Percentiles rank a stretch among this genome's conserved stretches.
phyloP scores from a whole-genome alignment of 2,797 vertebrate species.

The Phrynocephalus guinanensis region DNA sequence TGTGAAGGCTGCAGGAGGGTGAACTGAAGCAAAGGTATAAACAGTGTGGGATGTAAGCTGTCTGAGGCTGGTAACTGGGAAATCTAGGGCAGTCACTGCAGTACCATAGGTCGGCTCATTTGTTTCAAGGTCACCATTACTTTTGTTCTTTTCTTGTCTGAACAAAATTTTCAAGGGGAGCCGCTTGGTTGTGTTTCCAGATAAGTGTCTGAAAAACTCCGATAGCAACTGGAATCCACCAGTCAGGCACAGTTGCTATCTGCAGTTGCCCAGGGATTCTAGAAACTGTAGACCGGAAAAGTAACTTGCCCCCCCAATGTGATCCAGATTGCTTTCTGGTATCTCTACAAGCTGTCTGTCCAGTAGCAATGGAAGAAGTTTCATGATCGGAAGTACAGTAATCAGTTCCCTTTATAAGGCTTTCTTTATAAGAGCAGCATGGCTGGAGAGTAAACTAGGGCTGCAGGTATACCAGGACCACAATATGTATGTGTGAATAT shows the following conservation, averaged over 20 bases:
- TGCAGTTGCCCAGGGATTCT: too few relatives aligned
- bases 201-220: too few relatives aligned
- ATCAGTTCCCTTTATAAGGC: background rate
- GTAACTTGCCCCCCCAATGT: too few relatives aligned
- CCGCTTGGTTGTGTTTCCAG: background rate
- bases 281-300: too few relatives aligned
- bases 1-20: background rate
- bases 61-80: background rate
- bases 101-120: background rate
- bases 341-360: background rate
- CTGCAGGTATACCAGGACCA: too few relatives aligned
- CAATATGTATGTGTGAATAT: too few relatives aligned
- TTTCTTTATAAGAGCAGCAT: too few relatives aligned
- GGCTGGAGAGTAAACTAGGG: too few relatives aligned
- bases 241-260: too few relatives aligned
- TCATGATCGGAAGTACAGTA: background rate
- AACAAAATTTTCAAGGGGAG: background rate
- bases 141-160: background rate
- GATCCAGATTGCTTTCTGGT: background rate
- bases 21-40: background rate
- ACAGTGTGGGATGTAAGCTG: background rate
- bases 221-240: too few relatives aligned
- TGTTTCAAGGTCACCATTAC: background rate
- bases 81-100: background rate
- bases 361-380: too few relatives aligned